These are phyloP conservation scores for Chelonus insularis DNA, from an alignment of 1,140 invertebrate species.

Conservation along the genomic window DNA sequence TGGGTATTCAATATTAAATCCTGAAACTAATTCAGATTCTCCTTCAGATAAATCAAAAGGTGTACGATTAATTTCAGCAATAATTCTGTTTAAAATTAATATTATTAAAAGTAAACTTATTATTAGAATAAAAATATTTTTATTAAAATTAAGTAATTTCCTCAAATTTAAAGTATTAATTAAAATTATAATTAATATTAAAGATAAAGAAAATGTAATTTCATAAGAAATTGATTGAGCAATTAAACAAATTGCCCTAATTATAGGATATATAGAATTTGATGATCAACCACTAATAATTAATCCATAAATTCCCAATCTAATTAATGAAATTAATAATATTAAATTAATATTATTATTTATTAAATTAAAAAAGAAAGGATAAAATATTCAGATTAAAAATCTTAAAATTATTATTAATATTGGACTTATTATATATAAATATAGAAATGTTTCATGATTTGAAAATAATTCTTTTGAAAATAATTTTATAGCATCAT, in stretches of 20 bases:
- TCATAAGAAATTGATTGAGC: slow-evolving; percentile 73
- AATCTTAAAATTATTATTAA: slow-evolving; percentile 63
- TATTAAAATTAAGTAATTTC: slow-evolving; percentile 49
- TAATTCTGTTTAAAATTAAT: slow-evolving; percentile 63
- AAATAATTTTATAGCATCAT: slow-evolving; percentile 71
- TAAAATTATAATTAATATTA: slow-evolving; percentile 43
- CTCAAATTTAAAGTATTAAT: slow-evolving; percentile 41
- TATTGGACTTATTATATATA: slow-evolving; percentile 64
- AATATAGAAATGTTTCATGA: slow-evolving; percentile 55
- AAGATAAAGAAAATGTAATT: slow-evolving; percentile 62
- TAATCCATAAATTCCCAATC: slow-evolving; percentile 64
- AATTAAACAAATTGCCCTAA: slow-evolving; percentile 65
- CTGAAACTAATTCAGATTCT: slow-evolving; percentile 74
- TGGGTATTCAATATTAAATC: slow-evolving; percentile 79
- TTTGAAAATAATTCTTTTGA: slow-evolving; percentile 64
- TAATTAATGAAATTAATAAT: slow-evolving; percentile 62
- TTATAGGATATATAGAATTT: slow-evolving; percentile 68
- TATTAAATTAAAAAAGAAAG: slow-evolving; percentile 58
- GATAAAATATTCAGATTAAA: slow-evolving; percentile 59
- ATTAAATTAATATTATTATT: slow-evolving; percentile 60
- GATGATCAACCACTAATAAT: slow-evolving; percentile 66
- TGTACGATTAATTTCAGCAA: slow-evolving; percentile 74
- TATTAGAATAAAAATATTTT: slow-evolving; percentile 47
- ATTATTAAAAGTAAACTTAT: slow-evolving; percentile 58
- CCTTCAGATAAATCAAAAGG: slow-evolving; percentile 80